Conservation (phyloP, 1,140 invertebrate species). For the Macrobrachium rosenbergii region DNA sequence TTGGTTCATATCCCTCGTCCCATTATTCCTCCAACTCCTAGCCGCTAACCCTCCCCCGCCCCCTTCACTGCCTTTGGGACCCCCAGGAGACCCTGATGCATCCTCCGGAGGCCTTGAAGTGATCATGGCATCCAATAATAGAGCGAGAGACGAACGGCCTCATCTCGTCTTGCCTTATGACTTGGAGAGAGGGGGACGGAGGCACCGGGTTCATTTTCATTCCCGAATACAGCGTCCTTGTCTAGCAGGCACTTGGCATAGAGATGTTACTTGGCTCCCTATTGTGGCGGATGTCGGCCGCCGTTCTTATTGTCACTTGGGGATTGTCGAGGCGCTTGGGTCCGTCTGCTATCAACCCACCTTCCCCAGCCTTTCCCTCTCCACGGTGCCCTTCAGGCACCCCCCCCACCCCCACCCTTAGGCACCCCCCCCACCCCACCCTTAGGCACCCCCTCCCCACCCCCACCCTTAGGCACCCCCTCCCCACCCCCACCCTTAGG, state of each 20-base stretch:
- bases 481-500: no score
- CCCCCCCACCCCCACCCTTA: neutral
- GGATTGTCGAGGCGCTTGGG: slow-evolving; percentile 33
- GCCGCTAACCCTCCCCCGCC: neutral
- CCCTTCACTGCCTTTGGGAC: neutral
- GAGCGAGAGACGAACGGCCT: neutral
- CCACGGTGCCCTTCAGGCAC: no score
- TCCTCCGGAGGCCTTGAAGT: no score
- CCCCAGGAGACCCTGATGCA: neutral
- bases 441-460: neutral
- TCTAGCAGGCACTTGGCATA: slow-evolving; percentile 57
- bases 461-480: no score
- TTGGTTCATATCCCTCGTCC: neutral
- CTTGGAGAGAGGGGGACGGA: slow-evolving; percentile 24
- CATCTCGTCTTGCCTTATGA: slow-evolving; percentile 52
- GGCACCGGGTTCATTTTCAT: slow-evolving; percentile 48
- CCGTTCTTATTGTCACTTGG: slow-evolving; percentile 47
- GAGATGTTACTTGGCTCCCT: slow-evolving; percentile 51
- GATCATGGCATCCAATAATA: no score
- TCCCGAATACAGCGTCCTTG: slow-evolving; percentile 47
- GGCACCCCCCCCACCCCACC: neutral
- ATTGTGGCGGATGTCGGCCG: slow-evolving; percentile 24
- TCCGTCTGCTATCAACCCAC: neutral
- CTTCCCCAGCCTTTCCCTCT: neutral
- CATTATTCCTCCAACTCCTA: neutral